Evolutionary conservation across 2,797 vertebrate genomes (phyloP), one percentile per base, ranked within the genome.

Genomic region (Scolopax bukidnonensis): DNA sequence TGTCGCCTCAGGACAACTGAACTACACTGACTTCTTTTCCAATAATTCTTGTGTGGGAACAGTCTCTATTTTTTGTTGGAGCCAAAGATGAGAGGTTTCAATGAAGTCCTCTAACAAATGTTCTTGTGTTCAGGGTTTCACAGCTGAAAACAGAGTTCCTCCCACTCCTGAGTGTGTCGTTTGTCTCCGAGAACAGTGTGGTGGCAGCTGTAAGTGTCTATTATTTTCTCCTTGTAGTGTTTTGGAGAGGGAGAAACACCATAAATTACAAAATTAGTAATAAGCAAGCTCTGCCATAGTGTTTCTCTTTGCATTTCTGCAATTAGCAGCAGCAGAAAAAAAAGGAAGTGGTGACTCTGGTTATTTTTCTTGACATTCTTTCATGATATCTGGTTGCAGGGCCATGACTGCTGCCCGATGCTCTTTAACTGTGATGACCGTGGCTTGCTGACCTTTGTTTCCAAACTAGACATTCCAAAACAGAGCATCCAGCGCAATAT

Each of bases 381-480:
- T 84, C 56, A 3, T 6, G 32, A 0, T 48, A 3, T 77, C 54
- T 91, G 56, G 0, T 97, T 96, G 75, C 97, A 99, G 99, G 99
- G 99, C 93, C 99, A 99, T 2, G 99, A 99, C 96, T 99, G 99
- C 98, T 99, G 99, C 98, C 99, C 99, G 0, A 99, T 99, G 99
- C 98, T 99, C 94, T 99, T 99, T 97, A 99, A 98, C 94, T 99
- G 98, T n/a, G 99, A 99, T 25, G 99, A 99, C 33, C 98, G 98
- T 8, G 99, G 99, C 83, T 92, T 97, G 69, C 97, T 99, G 98
- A 99, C 98, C 57, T 99, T 99, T 63, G 98, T 99, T 96, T 99
- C 99, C 23, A 99, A 99, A 97, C 98, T 99, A 17, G 99, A 99
- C 98, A 98, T 99, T 95, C 99, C 99, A 43, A 99, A 99, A 97